These are phyloP conservation scores for Papilio polyxenes DNA, from an alignment of 1,140 invertebrate genomes.

Conservation along the genomic window DNA sequence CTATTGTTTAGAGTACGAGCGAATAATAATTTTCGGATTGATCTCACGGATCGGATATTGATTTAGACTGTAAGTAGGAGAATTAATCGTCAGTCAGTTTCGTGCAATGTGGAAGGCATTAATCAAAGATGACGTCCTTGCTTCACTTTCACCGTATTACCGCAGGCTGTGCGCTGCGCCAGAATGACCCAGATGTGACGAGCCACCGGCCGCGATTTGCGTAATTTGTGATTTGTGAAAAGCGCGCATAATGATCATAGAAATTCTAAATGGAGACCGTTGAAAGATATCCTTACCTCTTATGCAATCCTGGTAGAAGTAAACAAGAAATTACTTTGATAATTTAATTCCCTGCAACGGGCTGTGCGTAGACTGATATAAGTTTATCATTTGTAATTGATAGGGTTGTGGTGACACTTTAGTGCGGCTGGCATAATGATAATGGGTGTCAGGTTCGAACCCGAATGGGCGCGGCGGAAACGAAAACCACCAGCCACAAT, in stretches of 20 bases:
- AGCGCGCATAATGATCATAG: neutral
- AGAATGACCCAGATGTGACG: slow-evolving; percentile 4
- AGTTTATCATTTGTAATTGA: slow-evolving; percentile 19
- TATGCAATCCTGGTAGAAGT: neutral
- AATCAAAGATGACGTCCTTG: slow-evolving; percentile 23
- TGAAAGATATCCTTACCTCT: neutral
- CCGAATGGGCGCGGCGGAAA: slow-evolving; percentile 10
- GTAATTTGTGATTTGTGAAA: slow-evolving; percentile 15
- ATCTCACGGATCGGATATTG: neutral
- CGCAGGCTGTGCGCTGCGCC: neutral
- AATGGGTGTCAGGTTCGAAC: slow-evolving; percentile 8
- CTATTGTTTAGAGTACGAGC: no score
- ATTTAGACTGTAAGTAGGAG: neutral
- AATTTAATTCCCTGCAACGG: neutral
- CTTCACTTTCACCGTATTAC: slow-evolving; percentile 2
- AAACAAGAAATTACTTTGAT: neutral
- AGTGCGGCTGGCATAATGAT: neutral
- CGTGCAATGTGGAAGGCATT: neutral
- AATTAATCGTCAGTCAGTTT: neutral
- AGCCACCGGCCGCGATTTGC: neutral
- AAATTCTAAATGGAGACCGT: neutral
- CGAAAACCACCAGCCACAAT: slow-evolving; percentile 20
- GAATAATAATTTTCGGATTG: no score
- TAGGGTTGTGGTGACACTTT: slow-evolving; percentile 13
- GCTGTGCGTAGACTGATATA: neutral